Base-by-base conservation (phyloP, 2,888 invertebrate species). In the Scaptodrosophila latifasciaeformis region DNA sequence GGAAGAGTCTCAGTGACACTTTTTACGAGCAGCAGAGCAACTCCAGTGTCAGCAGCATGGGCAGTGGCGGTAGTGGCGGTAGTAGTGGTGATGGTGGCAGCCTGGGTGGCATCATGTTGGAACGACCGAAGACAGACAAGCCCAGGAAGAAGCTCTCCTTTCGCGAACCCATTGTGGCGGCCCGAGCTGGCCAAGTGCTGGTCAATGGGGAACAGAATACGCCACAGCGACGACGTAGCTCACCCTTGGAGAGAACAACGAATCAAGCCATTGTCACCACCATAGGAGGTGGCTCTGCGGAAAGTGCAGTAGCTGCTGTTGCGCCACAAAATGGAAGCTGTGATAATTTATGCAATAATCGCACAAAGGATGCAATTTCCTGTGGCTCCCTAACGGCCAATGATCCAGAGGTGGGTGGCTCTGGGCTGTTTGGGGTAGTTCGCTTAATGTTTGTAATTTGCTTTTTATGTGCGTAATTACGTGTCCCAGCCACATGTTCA, bases 111-210 rank as follows among this genome's bases (percentile, higher is more conserved):
- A 66, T 67, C 18, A 75, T 77, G 61, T 67, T 67, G 53, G 85
- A 85, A 46, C 81, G 82, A 4, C 81, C 85, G 31, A 84, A 83
- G 57, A 75, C 80, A 19, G 83, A 83, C 46, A 86, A 91, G 69
- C 94, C 94, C 0, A 88, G 94, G 49, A 96, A 96, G 85, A 96
- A 95, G 84, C 87, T 96, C 9, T 95, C 95, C 6, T 96, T 96
- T 86, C 91, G 94, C 57, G 95, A 95, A 78, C 95, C 95, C 2
- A 77, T 86, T 35, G 84, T 84, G 46, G 79, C 71, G 34, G 82
- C 15, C 71, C 70, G 9, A 65, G 2, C 70, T 69, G 1, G 54
- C 61, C 46, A 55, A 56, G 57, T 60, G 1, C 46, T 70, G 2
- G 53, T 59, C 5, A 37, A 31, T 1, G 24, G 30, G 3, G 62